Conservation (phyloP, 2,797 vertebrate species). For the Eurystomus glaucurus region DNA sequence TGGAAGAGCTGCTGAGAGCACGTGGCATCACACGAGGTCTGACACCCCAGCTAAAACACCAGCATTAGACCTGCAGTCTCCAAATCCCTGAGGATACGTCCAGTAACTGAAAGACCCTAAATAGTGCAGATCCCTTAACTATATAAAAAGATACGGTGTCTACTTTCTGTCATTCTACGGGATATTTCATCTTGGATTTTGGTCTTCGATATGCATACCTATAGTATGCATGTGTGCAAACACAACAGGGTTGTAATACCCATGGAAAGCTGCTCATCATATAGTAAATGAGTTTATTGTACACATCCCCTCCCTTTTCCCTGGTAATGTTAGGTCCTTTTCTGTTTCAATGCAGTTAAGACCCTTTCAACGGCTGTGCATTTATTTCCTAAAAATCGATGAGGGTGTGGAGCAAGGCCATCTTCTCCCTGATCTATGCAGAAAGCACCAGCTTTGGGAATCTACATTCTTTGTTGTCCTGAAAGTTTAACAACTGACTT, state of each 20-base stretch:
- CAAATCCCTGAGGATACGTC: not conserved
- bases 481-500: not conserved
- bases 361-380: not conserved
- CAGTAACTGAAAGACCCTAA: not conserved
- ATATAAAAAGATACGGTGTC: fast-evolving
- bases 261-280: not conserved
- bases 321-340: not conserved
- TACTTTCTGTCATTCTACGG: not conserved
- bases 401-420: not conserved
- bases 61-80: not conserved
- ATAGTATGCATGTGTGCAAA: not conserved
- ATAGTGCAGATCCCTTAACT: not conserved
- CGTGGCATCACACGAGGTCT: fast-evolving
- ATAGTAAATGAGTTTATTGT: not conserved
- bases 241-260: not conserved
- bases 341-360: not conserved
- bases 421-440: not conserved
- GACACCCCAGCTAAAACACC: not conserved
- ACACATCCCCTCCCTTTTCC: not conserved
- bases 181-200: not conserved
- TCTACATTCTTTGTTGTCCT: not conserved
- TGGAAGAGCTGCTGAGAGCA: not conserved
- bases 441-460: not conserved
- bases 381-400: not conserved
- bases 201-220: not conserved